Base-by-base conservation (phyloP, 2,797 vertebrate genomes). In the Gallirallus australis region DNA sequence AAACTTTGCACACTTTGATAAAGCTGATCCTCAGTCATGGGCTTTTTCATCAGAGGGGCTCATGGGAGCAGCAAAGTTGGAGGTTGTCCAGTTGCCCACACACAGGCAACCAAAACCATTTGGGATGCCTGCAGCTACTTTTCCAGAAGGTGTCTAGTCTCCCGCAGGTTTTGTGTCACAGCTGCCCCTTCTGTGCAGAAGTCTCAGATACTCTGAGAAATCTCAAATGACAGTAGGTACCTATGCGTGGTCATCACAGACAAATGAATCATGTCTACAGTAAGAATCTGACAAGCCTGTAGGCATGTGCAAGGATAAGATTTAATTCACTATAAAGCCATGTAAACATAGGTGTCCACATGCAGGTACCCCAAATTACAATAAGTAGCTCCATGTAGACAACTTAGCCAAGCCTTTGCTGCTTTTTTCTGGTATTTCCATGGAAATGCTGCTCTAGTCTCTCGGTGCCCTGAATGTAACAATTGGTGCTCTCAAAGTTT, bases 371-470 rank as follows among this genome's bases (percentile, higher is more conserved):
- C 48, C 39, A 77, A 40, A 63, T 66, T n/a, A n/a, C 2, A 69
- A 9, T 11, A 57, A 54, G 7, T 0, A 0, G 21, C 31, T 86
- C 3, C 21, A 8, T 54, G 16, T 39, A 65, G 18, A 53, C 5
- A 84, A 30, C 2, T 75, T 25, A 61, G 27, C 1, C 12, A 84
- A 86, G 23, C 0, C 2, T 71, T 78, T 0, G 0, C 6, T 69
- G 15, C 1, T 73, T 79, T 79, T 52, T 1, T 27, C 15, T 64
- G 3, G 12, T 52, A 48, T 73, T 85, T 91, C 16, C 3, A 15
- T 31, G 14, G 17, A 35, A 65, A 71, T 24, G 31, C 7, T 85
- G 15, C 16, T 82, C 30, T 66, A 75, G 68, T 19, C 30, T 63
- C 27, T 63, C 68, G 85, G 2, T 15, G 18, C 65, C 42, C 48